Base-by-base conservation (phyloP, 2,797 vertebrate genomes). In the Lepidocolaptes lacrymiger region DNA sequence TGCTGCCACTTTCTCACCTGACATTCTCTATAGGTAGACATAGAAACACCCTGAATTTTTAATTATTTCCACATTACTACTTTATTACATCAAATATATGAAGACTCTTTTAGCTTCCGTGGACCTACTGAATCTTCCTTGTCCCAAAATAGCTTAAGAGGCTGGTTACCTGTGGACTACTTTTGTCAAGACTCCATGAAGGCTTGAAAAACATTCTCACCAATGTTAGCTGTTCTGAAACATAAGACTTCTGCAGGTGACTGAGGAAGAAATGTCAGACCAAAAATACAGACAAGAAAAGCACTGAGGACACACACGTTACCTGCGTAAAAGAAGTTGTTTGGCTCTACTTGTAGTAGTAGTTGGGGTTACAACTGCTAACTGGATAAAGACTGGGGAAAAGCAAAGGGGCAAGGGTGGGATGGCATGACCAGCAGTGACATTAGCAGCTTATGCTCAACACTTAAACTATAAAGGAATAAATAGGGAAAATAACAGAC, bases 371-470 rank as follows among this genome's bases (percentile, higher is more conserved):
- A 55, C 16, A 76, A 28, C 14, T 43, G 21, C 18, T 68, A 48
- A 44, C 14, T 34, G 37, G 5, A 5, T 34, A 26, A 49, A 27
- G 20, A 39, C 43, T 0, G 3, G 12, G 9, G 6, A 37, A 17
- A 85, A 24, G 2, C 37, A 63, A 68, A 17, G 8, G 28, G 3
- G 19, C 21, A 46, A 12, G 18, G 7, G 7, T 80, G 36, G 21
- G 19, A 32, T 62, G 23, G 9, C 30, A 19, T 9, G 28, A 58
- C 20, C 46, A 51, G 16, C 32, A 88, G 56, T 7, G 6, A 39
- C 62, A 34, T 26, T 26, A 19, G 10, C 14, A 76, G 26, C 7
- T 79, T 43, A 20, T 46, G 23, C 9, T 69, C 1, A 2, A 26
- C 16, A 19, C 32, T 19, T 30, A 67, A 76, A 27, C 27, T 46